Evolutionary conservation across 2,888 invertebrate genomes (phyloP), one percentile per base, ranked within the genome.

Genomic region (Nebria brevicollis): DNA sequence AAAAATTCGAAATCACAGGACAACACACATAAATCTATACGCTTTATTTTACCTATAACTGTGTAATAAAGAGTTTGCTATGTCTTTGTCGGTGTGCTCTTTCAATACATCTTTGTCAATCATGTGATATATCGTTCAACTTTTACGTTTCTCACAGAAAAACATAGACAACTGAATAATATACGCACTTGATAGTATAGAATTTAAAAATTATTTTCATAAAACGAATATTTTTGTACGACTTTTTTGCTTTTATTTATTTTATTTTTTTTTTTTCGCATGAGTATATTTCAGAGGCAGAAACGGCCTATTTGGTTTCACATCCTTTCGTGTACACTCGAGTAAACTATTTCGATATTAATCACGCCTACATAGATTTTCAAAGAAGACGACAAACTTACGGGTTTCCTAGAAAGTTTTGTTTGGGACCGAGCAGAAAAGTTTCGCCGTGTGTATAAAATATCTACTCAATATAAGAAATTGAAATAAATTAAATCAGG

Each of bases 351-450:
- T 54, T 54, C 54, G 54, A 54, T 54, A 54, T 54, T 54, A 54
- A 54, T 54, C 54, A 54, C 54, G 54, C 54, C 54, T 54, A 54
- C 54, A 54, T 54, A 54, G 54, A 54, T 54, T 54, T 54, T 54
- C 54, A 54, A 54, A 54, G 54, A 54, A 54, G 54, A 54, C 54
- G 54, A 54, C 54, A 54, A 54, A 54, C 54, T 54, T 54, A 54
- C 54, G 54, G 54, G 54, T 54, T 54, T 54, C 13, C 54, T 54
- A 54, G 4, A 54, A 54, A 54, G 6, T 54, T 54, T 54, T 54
- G 7, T 54, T 13, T 54, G 54, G 34, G 54, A 54, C 1, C 54
- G 1, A 1, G 54, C 54, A 6, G 54, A 54, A 54, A 54, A 54
- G 6, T 54, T 54, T 54, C 54, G 54, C 34, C 34, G 34, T 34